Base-by-base conservation (phyloP, 2,888 invertebrate genomes). In the Smittia sp. region DNA sequence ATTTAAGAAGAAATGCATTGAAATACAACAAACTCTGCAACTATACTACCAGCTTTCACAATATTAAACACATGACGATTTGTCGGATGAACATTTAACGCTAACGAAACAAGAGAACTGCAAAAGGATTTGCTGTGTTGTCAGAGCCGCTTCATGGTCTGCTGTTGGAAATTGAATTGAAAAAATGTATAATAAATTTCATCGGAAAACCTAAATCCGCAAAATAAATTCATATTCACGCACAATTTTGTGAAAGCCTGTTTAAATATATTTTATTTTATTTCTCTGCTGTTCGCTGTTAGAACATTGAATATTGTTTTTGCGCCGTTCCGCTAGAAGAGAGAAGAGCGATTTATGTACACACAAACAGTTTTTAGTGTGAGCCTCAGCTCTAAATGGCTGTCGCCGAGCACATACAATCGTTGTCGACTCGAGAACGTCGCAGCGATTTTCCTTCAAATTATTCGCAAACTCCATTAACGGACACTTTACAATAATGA, bases 181-280 rank as follows among this genome's bases (percentile, higher is more conserved):
- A 62, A 62, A 54, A 72, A 58, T 46, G 62, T 32, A 58, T 72
- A 72, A 72, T 72, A 72, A 72, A 72, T 72, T 72, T 72, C 72
- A 72, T 27, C 62, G 72, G 72, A 72, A 67, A 62, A 54, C 62
- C 72, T 72, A 72, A 72, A 72, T 72, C 72, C 72, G 72, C 72
- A 32, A 62, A 72, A 72, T 72, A 32, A 72, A 72, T 72, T 72
- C 72, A 72, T 72, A 62, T 72, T 54, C 72, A 72, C 72, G 72
- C 72, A 72, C 72, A 72, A 72, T 72, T 54, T 32, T 27, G 54
- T 24, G 54, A 62, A 72, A 72, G 72, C 72, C 72, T 72, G 54
- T 72, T 72, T 72, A 72, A 72, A 72, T 72, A 72, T 72, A 72
- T 72, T 72, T 72, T 72, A 72, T 72, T 72, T 72, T 38, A 24